phyloP scores from a whole-genome alignment of 2,888 invertebrate species.

The Anarsia innoxiella region DNA sequence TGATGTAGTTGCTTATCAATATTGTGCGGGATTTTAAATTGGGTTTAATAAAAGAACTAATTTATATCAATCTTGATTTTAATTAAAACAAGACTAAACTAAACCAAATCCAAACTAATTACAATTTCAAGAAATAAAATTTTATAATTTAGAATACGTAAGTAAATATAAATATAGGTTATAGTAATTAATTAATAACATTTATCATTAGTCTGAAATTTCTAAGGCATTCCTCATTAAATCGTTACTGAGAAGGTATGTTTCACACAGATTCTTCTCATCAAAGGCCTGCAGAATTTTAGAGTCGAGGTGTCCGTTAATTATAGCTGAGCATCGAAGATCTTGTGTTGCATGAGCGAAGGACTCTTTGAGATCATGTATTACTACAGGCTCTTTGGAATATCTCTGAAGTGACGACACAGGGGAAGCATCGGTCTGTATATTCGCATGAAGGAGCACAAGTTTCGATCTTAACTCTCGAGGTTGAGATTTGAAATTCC shows the following conservation, averaged over 20 bases:
- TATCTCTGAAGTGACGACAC: slow-evolving; percentile 20
- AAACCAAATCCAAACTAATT: neutral
- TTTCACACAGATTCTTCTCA: slow-evolving; percentile 37
- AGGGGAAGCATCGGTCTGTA: neutral
- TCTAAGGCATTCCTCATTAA: neutral
- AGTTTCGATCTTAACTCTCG: slow-evolving; percentile 26
- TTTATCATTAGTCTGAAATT: neutral
- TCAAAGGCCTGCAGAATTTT: slow-evolving; percentile 30
- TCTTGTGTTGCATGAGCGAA: slow-evolving; percentile 28
- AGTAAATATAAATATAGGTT: neutral
- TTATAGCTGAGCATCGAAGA: slow-evolving; percentile 31
- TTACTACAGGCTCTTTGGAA: slow-evolving; percentile 25
- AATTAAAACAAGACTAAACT: neutral
- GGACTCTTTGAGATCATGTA: slow-evolving; percentile 30
- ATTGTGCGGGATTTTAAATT: neutral
- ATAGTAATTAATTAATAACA: neutral
- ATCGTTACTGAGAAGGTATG: slow-evolving; percentile 27
- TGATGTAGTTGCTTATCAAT: neutral
- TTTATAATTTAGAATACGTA: neutral
- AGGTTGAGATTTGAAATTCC: slow-evolving; percentile 18
- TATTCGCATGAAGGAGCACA: neutral
- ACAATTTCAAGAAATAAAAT: neutral
- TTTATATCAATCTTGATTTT: neutral
- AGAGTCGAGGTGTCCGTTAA: slow-evolving; percentile 34
- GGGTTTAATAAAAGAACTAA: neutral